These are phyloP conservation scores for Tor tambroides DNA, from an alignment of 2,113 vertebrate genomes.

Conservation along the genomic window DNA sequence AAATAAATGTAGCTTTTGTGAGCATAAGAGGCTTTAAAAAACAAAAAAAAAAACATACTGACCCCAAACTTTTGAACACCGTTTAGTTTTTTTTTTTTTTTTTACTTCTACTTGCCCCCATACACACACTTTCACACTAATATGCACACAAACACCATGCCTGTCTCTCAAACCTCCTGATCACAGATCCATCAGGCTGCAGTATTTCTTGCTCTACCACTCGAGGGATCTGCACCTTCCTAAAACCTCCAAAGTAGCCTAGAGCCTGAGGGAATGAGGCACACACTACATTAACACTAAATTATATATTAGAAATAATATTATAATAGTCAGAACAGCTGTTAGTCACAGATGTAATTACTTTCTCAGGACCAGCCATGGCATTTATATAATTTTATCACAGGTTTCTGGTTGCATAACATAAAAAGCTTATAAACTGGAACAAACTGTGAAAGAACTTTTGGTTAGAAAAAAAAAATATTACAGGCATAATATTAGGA, in stretches of 20 bases:
- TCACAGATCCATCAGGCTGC: slow-evolving; percentile 85
- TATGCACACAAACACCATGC: slow-evolving; percentile 23
- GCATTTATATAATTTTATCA: neutral
- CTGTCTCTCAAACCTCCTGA: slow-evolving; percentile 85
- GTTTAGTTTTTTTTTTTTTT: no score
- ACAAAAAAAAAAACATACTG: neutral
- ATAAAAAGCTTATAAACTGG: neutral
- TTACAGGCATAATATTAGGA: neutral
- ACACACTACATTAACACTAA: slow-evolving; percentile 12
- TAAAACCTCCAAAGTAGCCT: slow-evolving; percentile 80
- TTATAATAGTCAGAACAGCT: neutral
- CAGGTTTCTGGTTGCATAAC: neutral
- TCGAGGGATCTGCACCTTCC: slow-evolving; percentile 77
- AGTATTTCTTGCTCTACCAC: slow-evolving; percentile 84
- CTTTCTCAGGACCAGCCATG: neutral
- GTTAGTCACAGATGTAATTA: neutral
- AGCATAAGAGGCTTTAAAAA: neutral
- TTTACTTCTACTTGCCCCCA: neutral
- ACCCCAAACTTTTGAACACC: neutral
- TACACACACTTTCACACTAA: neutral
- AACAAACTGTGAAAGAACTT: no score
- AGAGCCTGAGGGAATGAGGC: slow-evolving; percentile 76
- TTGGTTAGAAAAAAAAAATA: neutral
- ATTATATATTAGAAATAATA: neutral
- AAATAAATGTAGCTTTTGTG: neutral